Evolutionary conservation across 2,113 vertebrate genomes (phyloP), one percentile per base, ranked within the genome.

Genomic region (Dunckerocampus dactyliophorus): DNA sequence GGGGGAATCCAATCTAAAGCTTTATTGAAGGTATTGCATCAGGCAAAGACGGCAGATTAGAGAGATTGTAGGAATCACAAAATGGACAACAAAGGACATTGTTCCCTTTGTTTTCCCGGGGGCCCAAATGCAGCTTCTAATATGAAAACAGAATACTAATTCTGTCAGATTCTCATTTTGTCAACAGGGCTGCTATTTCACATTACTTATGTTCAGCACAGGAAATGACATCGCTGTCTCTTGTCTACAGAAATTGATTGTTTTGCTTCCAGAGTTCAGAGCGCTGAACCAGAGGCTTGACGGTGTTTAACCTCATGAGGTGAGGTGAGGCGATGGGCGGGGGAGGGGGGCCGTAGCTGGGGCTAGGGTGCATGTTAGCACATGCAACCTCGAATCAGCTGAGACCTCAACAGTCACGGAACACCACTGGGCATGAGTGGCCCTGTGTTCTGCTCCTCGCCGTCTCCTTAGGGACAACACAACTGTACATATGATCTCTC

Each of bases 231-330:
- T 43, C 39, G 17, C 43, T 1, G 48, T 1, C 0, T 55, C 65
- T 63, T 45, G 11, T 60, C 3, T 8, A 1, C 22, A 49, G 37
- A 19, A 49, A 74, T 42, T 59, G 73, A 84, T 59, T 82, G 70
- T 79, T 79, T 55, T 69, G 56, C 49, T 48, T 82, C 63, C 75
- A 76, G 65, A 48, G 65, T 4, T 43, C 12, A 43, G 39, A 43
- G 13, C 39, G 3, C 39, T 43, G 39, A 43, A 43, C 39, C 39
- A 43, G 12, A 43, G 13, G 39, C 11, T 43, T 6, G 11, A 6
- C 13, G 39, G 2, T 3, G 39, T 43, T 43, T 43, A 14, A 14
- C 39, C 39, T 43, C 39, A 13, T 43, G 39, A 14, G 39, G 13
- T 3, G 3, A 14, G 39, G 39, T 43, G 39, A 11, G 37, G 37